Evolutionary conservation across 2,888 invertebrate species (phyloP), one percentile per base, ranked within the genome.

Genomic region (Ectobius pallidus): DNA sequence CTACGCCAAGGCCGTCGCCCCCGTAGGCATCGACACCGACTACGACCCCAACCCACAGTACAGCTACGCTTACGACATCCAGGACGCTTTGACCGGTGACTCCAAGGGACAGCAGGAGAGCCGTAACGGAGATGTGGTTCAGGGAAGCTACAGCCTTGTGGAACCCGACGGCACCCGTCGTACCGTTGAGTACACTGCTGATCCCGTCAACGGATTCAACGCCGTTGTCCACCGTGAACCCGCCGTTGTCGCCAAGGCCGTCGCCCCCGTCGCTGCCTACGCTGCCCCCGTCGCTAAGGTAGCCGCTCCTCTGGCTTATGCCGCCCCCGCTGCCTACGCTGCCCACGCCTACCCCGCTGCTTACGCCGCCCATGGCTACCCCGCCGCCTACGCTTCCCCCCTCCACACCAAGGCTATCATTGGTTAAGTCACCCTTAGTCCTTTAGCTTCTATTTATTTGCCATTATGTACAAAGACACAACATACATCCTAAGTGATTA

Each of bases 301-400:
- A 85, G 74, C 79, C 70, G 87, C 74, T 4, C 55, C 70, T 22
- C 34, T 67, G 14, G 70, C 71, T 20, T 61, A 65, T 44, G 72
- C 74, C 42, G 76, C 78, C 84, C 73, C 82, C 85, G 55, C 72
- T 85, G 87, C 70, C 86, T 62, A 39, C 46, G 74, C 77, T 30
- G 52, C 76, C 58, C 75, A 75, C 58, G 76, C 73, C 63, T 75
- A 55, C 75, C 75, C 71, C 75, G 75, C 73, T 61, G 74, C 75
- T 25, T 75, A 75, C 58, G 73, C 76, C 42, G 46, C 70, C 9
- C 70, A 65, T 52, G 62, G 69, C 62, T 75, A 77, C n/a, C 78
- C 78, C 65, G 49, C 74, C 69, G 76, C 74, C 18, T 75, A 77
- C 32, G 76, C 77, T 44, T 73, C 76, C 49, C 76, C 63, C 39